Conservation (phyloP, 2,797 vertebrate species). For the Ambastaia sidthimunki region DNA sequence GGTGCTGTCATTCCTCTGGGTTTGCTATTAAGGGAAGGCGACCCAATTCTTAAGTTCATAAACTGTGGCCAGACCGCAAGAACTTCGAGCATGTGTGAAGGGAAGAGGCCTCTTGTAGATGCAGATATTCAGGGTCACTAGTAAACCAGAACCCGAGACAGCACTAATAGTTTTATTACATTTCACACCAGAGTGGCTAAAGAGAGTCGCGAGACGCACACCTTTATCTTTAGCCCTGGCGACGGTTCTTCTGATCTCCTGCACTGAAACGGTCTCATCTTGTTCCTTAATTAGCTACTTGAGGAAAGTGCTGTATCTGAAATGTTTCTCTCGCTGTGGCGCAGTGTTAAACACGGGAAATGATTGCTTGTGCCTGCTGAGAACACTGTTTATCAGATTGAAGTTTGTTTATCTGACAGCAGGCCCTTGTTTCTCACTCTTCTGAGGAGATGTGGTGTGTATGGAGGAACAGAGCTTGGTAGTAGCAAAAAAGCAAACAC, state of each 20-base stretch:
- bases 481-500: constrained; percentile 10
- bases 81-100: neutral
- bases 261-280: neutral
- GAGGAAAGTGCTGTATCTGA: constrained; percentile 33
- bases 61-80: constrained; percentile 32
- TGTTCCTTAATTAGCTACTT: constrained; percentile 22
- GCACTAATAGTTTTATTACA: constrained; percentile 11
- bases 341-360: neutral
- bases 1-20: constrained; percentile 54
- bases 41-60: constrained; percentile 40
- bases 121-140: neutral
- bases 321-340: constrained; percentile 10
- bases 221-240: constrained; percentile 20
- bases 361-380: neutral
- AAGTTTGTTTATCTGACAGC: constrained; percentile 44
- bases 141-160: neutral
- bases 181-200: neutral
- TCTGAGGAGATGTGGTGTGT: constrained; percentile 13
- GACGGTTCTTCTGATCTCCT: neutral
- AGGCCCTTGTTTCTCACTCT: constrained; percentile 28
- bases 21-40: constrained; percentile 51
- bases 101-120: neutral
- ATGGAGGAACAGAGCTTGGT: constrained; percentile 24
- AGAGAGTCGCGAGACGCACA: neutral
- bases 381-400: constrained; percentile 16